Conservation (phyloP, 2,797 vertebrate species). For the Rhinichthys osculus region DNA sequence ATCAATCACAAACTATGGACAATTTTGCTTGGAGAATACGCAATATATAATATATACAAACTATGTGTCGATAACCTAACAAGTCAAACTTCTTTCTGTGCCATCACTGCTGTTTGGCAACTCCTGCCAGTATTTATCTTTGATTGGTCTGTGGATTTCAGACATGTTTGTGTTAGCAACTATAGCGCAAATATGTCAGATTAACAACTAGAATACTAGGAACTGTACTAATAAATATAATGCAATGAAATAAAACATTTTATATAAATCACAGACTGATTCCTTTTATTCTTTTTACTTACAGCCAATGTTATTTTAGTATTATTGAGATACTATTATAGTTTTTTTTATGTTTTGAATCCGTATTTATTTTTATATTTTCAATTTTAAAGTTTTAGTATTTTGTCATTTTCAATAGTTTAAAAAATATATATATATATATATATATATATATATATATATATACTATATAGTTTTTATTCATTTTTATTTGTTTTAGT, state of each 20-base stretch:
- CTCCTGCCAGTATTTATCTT: not conserved
- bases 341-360: not conserved
- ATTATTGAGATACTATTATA: not conserved
- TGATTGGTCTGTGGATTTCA: not conserved
- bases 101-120: not conserved
- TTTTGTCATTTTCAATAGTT: too few relatives aligned
- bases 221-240: conserved; percentile 9
- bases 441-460: too few relatives aligned
- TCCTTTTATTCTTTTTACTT: not conserved
- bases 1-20: conserved; percentile 1
- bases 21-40: not conserved
- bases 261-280: conserved; percentile 11
- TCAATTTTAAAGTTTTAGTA: too few relatives aligned
- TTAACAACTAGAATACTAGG: not conserved
- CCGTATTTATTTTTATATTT: not conserved
- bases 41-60: not conserved
- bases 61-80: not conserved
- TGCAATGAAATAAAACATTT: conserved; percentile 20
- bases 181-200: not conserved
- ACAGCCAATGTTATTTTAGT: not conserved
- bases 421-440: too few relatives aligned
- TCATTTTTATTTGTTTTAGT: too few relatives aligned
- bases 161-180: not conserved
- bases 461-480: too few relatives aligned
- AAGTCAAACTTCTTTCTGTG: not conserved